phyloP scores from a whole-genome alignment of 2,113 vertebrate genomes.

The Bufo gargarizans region DNA sequence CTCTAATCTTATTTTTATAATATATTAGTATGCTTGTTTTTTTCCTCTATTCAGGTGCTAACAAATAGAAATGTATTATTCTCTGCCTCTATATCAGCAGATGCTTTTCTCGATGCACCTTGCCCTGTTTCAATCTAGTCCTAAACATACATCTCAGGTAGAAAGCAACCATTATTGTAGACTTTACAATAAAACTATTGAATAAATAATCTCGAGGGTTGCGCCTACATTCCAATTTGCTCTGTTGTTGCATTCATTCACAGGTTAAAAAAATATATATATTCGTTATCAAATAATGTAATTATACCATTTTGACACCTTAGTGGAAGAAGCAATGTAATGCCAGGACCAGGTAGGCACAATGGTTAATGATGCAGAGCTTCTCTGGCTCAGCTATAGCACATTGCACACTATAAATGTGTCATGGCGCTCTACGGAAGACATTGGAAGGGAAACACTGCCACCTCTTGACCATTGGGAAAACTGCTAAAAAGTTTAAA shows the following conservation, averaged over 20 bases:
- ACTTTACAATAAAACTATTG: not conserved
- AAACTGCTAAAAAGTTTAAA: not conserved
- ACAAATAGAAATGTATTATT: no score
- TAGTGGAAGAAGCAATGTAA: constrained; percentile 61
- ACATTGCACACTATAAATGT: not conserved
- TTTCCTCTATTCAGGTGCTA: no score
- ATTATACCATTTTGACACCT: constrained; percentile 64
- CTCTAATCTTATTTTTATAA: no score
- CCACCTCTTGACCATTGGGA: constrained; percentile 69
- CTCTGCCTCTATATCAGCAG: not conserved
- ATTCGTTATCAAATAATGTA: constrained; percentile 55
- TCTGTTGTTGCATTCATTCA: not conserved
- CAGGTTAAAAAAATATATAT: constrained; percentile 10
- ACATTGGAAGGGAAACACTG: constrained; percentile 69
- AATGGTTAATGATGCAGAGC: constrained; percentile 64
- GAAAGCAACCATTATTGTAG: not conserved
- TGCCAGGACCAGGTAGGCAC: constrained; percentile 58
- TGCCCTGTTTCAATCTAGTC: not conserved
- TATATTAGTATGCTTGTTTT: not conserved
- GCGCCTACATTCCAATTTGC: not conserved
- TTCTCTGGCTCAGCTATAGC: constrained; percentile 61
- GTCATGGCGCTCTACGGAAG: not conserved
- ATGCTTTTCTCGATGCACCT: not conserved
- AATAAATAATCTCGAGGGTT: not conserved
- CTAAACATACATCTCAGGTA: not conserved